Base-by-base conservation (phyloP, 2,797 vertebrate genomes). In the Champsocephalus gunnari region DNA sequence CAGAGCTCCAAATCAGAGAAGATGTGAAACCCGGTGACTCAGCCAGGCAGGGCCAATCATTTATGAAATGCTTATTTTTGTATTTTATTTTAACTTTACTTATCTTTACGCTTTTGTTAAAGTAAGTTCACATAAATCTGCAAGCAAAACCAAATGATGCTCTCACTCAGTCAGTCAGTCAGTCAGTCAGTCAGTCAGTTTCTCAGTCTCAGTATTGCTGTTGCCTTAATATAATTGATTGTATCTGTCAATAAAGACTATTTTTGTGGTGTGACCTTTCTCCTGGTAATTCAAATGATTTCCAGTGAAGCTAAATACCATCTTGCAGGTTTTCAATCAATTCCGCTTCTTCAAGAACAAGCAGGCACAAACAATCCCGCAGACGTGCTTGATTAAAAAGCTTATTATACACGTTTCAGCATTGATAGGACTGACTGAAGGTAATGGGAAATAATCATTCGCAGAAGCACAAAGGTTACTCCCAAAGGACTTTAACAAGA, bases 1-100 rank as follows among this genome's bases (percentile, higher is more conserved):
- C 91, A 94, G 93, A 89, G 72, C 61, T 87, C 93, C 88, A 94
- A 87, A 77, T 12, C 87, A 43, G 93, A 94, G 0, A 38, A 38
- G 91, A 93, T 2, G 72, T 12, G 73, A 93, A 90, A 78, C n/a
- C 71, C 41, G 44, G 57, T n/a, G 90, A 91, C 47, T 1, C 85
- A 41, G 34, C 73, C 77, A 92, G 86, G 71, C 24, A 67, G 48
- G 4, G 1, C 4, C 13, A 90, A 79, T 79, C 91, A 88, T 70
- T 93, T 94, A 77, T 94, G 67, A 94, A 83, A 45, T 48, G n/a
- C 4, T 50, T 60, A 4, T 13, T 41, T 67, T 76, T 47, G 34
- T 0, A 53, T 55, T 43, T 65, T 43, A 11, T 43, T 1, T 76
- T 78, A 44, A 6, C 21, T 61, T 71, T n/a, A 19, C 53, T 71